These are phyloP conservation scores for Catostomus latipinnis DNA, from an alignment of 2,797 vertebrate species.

Conservation along the genomic window DNA sequence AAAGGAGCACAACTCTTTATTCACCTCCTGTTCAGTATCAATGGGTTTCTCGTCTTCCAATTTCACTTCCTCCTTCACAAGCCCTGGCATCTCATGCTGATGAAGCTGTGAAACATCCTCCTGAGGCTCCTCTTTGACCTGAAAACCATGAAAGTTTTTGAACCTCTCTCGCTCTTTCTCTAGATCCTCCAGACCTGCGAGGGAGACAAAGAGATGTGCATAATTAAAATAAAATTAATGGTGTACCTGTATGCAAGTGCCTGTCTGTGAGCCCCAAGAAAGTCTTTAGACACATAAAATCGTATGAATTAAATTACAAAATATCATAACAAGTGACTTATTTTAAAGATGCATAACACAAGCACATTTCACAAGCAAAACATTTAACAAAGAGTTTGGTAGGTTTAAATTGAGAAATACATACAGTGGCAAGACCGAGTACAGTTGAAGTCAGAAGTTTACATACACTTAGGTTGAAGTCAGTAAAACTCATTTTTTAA, in stretches of 20 bases:
- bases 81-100: constrained; percentile 59
- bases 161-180: constrained; percentile 92
- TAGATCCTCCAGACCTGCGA: constrained; percentile 88
- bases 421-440: too few relatives aligned
- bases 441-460: too few relatives aligned
- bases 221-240: not conserved
- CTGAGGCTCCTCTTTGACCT: constrained; percentile 92
- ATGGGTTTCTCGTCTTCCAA: constrained; percentile 72
- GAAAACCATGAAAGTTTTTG: constrained; percentile 82
- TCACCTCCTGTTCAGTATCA: constrained; percentile 30
- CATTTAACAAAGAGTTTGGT: not conserved
- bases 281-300: too few relatives aligned
- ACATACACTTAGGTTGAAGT: too few relatives aligned
- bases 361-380: not conserved
- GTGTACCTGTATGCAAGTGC: not conserved
- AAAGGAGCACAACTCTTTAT: constrained; percentile 41
- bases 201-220: constrained; percentile 20
- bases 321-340: too few relatives aligned
- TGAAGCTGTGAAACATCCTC: constrained; percentile 80
- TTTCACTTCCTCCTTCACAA: constrained; percentile 56
- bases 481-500: too few relatives aligned
- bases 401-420: too few relatives aligned
- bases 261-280: too few relatives aligned
- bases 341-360: too few relatives aligned
- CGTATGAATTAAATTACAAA: too few relatives aligned